Conservation (phyloP, 2,113 vertebrate species). For the Cinclus cinclus region DNA sequence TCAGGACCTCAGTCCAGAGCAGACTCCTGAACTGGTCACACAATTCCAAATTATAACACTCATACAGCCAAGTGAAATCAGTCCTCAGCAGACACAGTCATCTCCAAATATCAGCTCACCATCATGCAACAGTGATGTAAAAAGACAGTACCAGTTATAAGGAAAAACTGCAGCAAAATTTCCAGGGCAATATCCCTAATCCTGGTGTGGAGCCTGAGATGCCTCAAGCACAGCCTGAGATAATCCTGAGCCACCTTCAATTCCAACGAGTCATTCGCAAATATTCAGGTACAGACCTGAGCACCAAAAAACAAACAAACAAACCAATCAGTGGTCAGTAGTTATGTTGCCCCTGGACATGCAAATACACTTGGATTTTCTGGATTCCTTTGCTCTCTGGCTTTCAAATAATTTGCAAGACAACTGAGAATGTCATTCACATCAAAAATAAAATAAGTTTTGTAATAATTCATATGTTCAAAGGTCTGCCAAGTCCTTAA, state of each 20-base stretch:
- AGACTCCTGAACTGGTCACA: background rate
- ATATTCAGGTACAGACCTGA: background rate
- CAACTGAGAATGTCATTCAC: background rate
- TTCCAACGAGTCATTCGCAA: background rate
- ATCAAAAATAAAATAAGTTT: background rate
- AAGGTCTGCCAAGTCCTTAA: background rate
- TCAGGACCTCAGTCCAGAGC: background rate
- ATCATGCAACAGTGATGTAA: background rate
- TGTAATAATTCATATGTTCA: background rate
- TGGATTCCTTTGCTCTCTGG: background rate
- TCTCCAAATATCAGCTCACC: background rate
- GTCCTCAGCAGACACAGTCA: background rate
- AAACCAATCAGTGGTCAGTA: background rate
- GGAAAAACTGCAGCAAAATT: background rate
- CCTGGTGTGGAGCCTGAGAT: background rate
- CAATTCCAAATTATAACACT: background rate
- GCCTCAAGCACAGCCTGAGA: background rate
- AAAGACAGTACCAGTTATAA: rapidly evolving
- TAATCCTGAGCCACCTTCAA: background rate
- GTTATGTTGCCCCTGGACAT: background rate
- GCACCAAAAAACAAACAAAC: background rate
- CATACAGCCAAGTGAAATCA: background rate
- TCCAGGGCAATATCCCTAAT: background rate
- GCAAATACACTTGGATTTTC: background rate
- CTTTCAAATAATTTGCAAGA: background rate